These are phyloP conservation scores for Apostichopus japonicus DNA, from an alignment of 35 echinoderm and acorn worm species.

Conservation along the genomic window DNA sequence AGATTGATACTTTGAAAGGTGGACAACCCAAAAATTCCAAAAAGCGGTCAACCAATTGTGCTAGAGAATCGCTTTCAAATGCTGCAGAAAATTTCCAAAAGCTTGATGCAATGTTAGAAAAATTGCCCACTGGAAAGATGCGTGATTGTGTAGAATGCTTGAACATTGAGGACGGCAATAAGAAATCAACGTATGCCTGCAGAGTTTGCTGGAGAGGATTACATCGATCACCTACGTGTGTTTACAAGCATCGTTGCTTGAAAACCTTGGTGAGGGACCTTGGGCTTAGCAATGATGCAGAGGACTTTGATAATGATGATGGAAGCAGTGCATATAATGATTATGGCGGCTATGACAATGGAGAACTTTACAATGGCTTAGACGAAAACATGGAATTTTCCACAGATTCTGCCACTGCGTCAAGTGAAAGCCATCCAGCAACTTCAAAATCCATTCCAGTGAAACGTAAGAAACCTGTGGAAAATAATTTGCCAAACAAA, in stretches of 20 bases:
- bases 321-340: conserved; percentile 42
- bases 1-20: conserved; percentile 39
- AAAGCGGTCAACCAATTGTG: conserved; percentile 47
- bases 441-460: conserved; percentile 50
- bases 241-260: conserved; percentile 52
- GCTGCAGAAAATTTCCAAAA: conserved; percentile 55
- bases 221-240: conserved; percentile 43
- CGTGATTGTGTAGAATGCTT: conserved; percentile 55
- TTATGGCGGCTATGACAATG: conserved; percentile 31
- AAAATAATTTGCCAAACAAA: conserved; percentile 48
- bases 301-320: conserved; percentile 45
- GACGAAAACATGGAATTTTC: conserved; percentile 27
- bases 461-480: conserved; percentile 39
- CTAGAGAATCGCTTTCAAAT: conserved; percentile 38
- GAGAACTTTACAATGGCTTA: conserved; percentile 40
- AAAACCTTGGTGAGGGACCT: conserved; percentile 52
- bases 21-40: conserved; percentile 42
- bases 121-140: conserved; percentile 39
- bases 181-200: conserved; percentile 14
- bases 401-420: not conserved
- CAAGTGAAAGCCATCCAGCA: conserved; percentile 37
- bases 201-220: conserved; percentile 44
- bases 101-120: conserved; percentile 59
- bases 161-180: conserved; percentile 2
- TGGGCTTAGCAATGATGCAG: conserved; percentile 43